Base-by-base conservation (phyloP, 2,888 invertebrate genomes). In the Drosophila aldrichi region DNA sequence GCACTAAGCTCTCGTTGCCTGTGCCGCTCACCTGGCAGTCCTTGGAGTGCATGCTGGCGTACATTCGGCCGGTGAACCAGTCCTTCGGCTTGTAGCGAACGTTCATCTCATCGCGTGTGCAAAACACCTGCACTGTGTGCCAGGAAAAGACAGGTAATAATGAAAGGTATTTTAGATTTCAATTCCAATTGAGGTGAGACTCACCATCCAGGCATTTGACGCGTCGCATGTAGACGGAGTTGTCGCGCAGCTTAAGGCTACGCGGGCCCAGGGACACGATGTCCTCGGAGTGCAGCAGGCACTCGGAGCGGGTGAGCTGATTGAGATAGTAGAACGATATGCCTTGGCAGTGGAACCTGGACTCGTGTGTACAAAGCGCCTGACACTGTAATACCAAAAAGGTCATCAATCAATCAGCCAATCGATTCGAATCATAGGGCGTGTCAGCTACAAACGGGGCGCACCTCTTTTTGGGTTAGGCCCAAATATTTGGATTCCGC, bases 131-230 rank as follows among this genome's bases (percentile, higher is more conserved):
- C 76, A 98, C 97, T 97, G 92, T 68, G 7, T 12, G 18, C 4
- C 5, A 36, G 3, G 4, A 0, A 32, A 12, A 36, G 3, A 38
- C 2, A 29, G 41, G 34, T 34, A 44, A 14, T 3, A 4, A 14
- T n/a, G 29, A 20, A 12, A 7, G n/a, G 14, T 14, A 14, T 2
- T 14, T 14, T 2, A 1, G 18, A 22, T 1, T 5, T n/a, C n/a
- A 2, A 10, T 14, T 18, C 2, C n/a, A 18, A 32, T 29, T 29
- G 1, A 29, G 9, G 29, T 49, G 48, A 9, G 7, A 93, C 95
- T 94, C 93, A 97, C 97, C 95, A 91, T 97, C 96, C 38, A 97
- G 94, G 91, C 97, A 98, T 71, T 96, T 95, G 52, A 97, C 97
- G 79, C 96, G 95, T 81, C 97, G 95, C 89, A 96, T 96, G 92